Conservation (phyloP, 1,140 invertebrate species). For the Drosophila ambigua region DNA sequence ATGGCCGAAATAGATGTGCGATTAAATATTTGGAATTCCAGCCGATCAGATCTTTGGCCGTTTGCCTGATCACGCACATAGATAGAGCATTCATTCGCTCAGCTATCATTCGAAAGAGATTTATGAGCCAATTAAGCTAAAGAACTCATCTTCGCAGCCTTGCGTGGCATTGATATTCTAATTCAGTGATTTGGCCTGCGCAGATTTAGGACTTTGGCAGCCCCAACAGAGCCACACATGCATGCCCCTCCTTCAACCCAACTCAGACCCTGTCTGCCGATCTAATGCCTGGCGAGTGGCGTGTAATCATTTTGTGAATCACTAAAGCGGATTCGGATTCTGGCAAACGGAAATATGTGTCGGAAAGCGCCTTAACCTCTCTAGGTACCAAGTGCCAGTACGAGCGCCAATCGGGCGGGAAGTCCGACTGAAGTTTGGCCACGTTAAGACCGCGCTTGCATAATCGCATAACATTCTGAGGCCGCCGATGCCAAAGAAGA, state of each 20-base stretch:
- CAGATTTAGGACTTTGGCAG: conserved; percentile 24
- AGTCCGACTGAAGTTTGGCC: conserved; percentile 10
- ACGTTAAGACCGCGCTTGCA: conserved; percentile 41
- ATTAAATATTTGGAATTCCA: neutral
- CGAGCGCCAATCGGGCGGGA: neutral
- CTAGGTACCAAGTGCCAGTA: conserved; percentile 2
- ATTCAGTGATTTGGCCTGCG: conserved; percentile 39
- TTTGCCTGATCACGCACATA: conserved; percentile 14
- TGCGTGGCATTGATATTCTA: conserved; percentile 47
- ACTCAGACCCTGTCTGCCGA: conserved; percentile 22
- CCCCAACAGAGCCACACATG: neutral
- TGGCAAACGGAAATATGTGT: conserved; percentile 64
- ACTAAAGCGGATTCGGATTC: conserved; percentile 64
- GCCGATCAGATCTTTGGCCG: conserved; percentile 11
- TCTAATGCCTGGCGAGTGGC: conserved; percentile 45
- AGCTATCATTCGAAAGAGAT: conserved; percentile 15
- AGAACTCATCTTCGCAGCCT: conserved; percentile 23
- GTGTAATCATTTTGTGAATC: conserved; percentile 72
- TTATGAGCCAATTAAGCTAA: conserved; percentile 44
- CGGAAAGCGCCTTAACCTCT: conserved; percentile 62
- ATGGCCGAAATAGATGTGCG: neutral
- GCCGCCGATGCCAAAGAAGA: conserved; percentile 76
- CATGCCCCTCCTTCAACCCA: conserved; percentile 17
- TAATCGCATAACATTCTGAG: conserved; percentile 58
- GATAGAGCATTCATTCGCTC: conserved; percentile 3